Percentiles rank a stretch among this genome's conserved stretches.
phyloP scores from a whole-genome alignment of 2,797 vertebrate genomes.

The Catamblyrhynchus diadema region DNA sequence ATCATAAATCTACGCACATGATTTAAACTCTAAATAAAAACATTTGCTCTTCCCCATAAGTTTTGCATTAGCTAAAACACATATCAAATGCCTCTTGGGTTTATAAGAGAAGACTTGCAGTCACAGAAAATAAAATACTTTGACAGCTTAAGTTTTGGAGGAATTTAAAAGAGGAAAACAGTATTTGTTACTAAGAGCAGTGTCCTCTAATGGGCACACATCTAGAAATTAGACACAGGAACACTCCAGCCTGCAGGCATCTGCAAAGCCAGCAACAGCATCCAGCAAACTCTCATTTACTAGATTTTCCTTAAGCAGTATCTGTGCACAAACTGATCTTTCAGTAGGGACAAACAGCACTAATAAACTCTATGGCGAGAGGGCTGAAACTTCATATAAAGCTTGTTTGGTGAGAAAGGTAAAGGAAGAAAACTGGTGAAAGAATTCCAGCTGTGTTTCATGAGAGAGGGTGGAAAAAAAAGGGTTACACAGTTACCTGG shows the following conservation, averaged over 20 bases:
- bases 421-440: background rate
- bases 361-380: background rate
- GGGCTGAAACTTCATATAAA: background rate
- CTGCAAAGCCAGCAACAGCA: background rate
- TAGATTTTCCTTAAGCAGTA: background rate
- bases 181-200: background rate
- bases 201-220: background rate
- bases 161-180: background rate
- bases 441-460: background rate
- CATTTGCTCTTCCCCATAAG: background rate
- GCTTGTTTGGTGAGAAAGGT: background rate
- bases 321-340: background rate
- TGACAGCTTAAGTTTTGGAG: background rate
- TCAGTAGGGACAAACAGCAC: background rate
- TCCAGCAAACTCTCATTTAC: background rate
- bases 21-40: background rate
- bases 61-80: background rate
- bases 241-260: background rate
- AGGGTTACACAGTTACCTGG: background rate
- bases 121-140: background rate
- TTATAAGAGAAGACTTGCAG: background rate
- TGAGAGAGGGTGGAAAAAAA: background rate
- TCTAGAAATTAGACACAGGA: background rate
- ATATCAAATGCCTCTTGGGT: background rate
- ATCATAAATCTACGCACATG: background rate